Conservation (phyloP, 2,888 invertebrate species). For the Plebejus argus region DNA sequence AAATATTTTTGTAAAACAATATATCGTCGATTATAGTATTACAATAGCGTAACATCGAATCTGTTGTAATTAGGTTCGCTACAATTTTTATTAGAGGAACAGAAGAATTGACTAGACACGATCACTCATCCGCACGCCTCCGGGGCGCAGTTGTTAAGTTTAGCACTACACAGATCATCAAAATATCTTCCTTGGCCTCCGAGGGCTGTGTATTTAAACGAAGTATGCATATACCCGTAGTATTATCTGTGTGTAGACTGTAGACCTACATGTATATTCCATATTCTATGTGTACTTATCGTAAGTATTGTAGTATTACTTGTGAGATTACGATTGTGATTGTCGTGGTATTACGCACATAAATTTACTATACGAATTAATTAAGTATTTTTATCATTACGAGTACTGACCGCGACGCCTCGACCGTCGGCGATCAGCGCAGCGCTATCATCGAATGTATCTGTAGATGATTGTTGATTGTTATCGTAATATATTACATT, state of each 20-base stretch:
- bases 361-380: conserved; percentile 67
- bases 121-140: not conserved
- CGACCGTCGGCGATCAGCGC: not conserved
- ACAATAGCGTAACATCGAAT: conserved; percentile 32
- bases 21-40: conserved; percentile 31
- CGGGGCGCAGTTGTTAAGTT: conserved; percentile 23
- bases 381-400: conserved; percentile 57
- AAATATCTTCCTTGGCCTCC: conserved; percentile 12
- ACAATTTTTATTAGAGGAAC: conserved; percentile 28
- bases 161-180: conserved; percentile 25
- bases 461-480: conserved; percentile 69
- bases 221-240: conserved; percentile 28
- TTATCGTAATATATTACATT: conserved; percentile 66
- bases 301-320: conserved; percentile 16
- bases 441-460: conserved; percentile 68
- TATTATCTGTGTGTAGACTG: conserved; percentile 33
- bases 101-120: conserved; percentile 32
- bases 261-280: conserved; percentile 33
- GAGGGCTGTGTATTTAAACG: conserved; percentile 27
- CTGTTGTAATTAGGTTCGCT: conserved; percentile 31
- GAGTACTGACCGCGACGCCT: not conserved
- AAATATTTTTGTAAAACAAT: conserved; percentile 31
- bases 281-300: conserved; percentile 32
- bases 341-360: conserved; percentile 69
- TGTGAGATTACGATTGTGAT: conserved; percentile 35